Evolutionary conservation across 2,888 invertebrate species (phyloP), one percentile per base, ranked within the genome.

Genomic region (Digitonthophagus gazella): DNA sequence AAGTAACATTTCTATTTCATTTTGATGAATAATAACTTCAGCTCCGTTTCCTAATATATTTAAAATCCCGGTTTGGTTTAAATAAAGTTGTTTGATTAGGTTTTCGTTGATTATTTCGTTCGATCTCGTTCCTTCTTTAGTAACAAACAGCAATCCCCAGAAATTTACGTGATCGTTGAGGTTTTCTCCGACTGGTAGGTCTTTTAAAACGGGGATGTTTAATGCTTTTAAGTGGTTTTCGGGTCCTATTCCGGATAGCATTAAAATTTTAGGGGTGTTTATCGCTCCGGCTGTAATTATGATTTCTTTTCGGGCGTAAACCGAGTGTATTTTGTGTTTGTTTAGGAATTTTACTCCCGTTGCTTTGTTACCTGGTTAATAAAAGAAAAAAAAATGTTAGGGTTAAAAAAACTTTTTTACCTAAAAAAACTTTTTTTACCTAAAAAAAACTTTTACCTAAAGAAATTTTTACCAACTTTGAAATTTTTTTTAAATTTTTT

Each of bases 241-340:
- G 0, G 90, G 90, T 0, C 90, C 90, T n/a, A 91, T 80, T 2
- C 90, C 90, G 0, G 89, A 88, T 1, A 90, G 80, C 88, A 90
- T 88, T 15, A 90, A 76, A 8, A 95, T 79, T 80, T 95, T 93
- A 0, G 95, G 92, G 0, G 93, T 90, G 80, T 92, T 92, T 72
- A 95, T 89, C 0, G 93, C 88, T 0, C 95, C 89, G 58, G 85
- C 88, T 74, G 86, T 85, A 19, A 89, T 75, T 70, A 89, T 87
- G 0, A 90, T 83, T 74, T 86, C 87, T 71, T 84, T 86, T 28
- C 80, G 80, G 4, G 86, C 86, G 15, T 73, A 72, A 63, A 89
- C 86, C 73, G 83, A 84, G 71, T 83, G 84, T 71, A 83, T 83
- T 64, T 78, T 83, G 1, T 84, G 84, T 22, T 82, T 79, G 78